Conservation (phyloP, 2,888 invertebrate species). For the Micropterix aruncella region DNA sequence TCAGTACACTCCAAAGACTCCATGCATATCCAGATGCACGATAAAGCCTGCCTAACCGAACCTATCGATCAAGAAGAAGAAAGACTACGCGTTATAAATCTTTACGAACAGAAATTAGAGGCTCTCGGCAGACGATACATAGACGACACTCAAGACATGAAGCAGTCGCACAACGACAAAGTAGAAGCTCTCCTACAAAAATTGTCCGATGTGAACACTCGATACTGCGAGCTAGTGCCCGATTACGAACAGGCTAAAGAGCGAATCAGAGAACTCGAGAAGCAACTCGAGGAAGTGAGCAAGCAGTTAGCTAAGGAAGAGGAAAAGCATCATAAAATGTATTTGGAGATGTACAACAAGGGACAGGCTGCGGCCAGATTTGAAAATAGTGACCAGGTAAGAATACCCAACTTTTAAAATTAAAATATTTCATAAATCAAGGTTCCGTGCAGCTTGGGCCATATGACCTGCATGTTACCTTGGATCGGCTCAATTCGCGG, state of each 20-base stretch:
- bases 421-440: not conserved
- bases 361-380: conserved; percentile 67
- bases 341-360: conserved; percentile 72
- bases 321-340: conserved; percentile 58
- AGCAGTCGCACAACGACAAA: conserved; percentile 66
- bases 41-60: conserved; percentile 38
- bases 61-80: conserved; percentile 45
- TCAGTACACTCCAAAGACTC: conserved; percentile 67
- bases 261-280: conserved; percentile 53
- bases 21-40: conserved; percentile 39
- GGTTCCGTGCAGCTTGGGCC: too few species aligned
- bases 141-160: conserved; percentile 58
- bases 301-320: conserved; percentile 57
- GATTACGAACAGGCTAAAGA: conserved; percentile 63
- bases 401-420: too few species aligned
- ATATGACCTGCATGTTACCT: too few species aligned
- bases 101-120: conserved; percentile 62
- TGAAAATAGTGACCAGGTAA: conserved; percentile 55
- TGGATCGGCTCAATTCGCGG: too few species aligned
- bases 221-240: conserved; percentile 64
- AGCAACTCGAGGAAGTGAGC: conserved; percentile 55
- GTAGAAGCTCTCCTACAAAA: conserved; percentile 59
- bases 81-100: conserved; percentile 50
- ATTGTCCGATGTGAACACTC: conserved; percentile 57
- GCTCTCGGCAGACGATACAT: conserved; percentile 48